Base-by-base conservation (phyloP, 2,888 invertebrate species). In the Empis livida region DNA sequence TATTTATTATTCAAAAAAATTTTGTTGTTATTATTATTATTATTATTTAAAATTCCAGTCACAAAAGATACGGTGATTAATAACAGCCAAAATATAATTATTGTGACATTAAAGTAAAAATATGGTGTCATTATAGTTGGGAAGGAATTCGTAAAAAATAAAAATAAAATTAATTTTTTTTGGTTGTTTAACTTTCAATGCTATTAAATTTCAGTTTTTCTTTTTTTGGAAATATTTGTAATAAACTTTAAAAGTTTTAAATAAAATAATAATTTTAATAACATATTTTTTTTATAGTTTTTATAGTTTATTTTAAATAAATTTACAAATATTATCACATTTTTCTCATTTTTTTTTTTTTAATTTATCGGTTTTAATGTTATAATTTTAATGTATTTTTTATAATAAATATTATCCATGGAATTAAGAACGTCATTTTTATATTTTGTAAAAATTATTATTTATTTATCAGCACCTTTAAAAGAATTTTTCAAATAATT, bases 101-200 rank as follows among this genome's bases (percentile, higher is more conserved):
- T 43, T 45, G 15, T 42, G 23, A 45, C 46, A 48, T 52, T 46
- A 30, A 46, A 49, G 41, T 40, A 40, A 43, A 52, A 52, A 48
- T 45, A 44, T 43, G 46, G 49, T 48, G 48, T 52, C 51, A 52
- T 52, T 52, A 52, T 52, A 52, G n/a, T 27, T 27, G 5, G 23
- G 23, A 27, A 2, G 2, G 23, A 27, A 27, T 20, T 20, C 20
- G 20, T 20, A 20, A 20, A 20, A 5, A 20, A 20, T 5, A 20
- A 27, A 27, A 27, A 8, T 27, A 6, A 27, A 27, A 27, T n/a
- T n/a, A 27, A 27, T 27, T 27, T 27, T 27, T 2, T 27, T 20
- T 20, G 20, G n/a, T n/a, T n/a, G 5, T 27, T 27, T 27, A 27
- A 27, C 3, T 20, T 20, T 20, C 20, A 20, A 27, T 27, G 23